Base-by-base conservation (phyloP, 92 coral and sea anemone genomes). In the Epizoanthus stellaris region DNA sequence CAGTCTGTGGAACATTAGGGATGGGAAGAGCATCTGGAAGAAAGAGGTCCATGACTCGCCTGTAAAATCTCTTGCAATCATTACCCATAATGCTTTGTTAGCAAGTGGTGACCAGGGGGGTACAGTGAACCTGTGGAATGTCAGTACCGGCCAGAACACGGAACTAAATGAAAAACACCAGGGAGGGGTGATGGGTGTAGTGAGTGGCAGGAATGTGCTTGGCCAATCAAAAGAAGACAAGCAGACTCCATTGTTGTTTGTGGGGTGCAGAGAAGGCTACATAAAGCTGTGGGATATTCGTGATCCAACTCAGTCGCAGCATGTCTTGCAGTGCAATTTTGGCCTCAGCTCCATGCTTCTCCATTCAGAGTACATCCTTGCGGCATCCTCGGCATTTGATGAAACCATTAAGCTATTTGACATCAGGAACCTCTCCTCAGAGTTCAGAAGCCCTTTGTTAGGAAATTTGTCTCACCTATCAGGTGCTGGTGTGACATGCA, bases 81-180 rank as follows among this genome's bases (percentile, higher is more conserved):
- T 91, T 30, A 62, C 82, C 67, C 87, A 93, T 23, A 60, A 89
- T 86, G 67, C 89, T 2, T 69, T 85, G 59, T 38, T 94, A 57
- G 98, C 91, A 3, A 94, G 98, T 73, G 98, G 98, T 14, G 98
- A 94, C 81, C 72, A 67, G 11, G 91, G 81, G 69, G 98, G 98
- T 40, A 59, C 60, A 36, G 92, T 89, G 59, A 87, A 85, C 8
- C 67, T 94, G 17, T 94, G 98, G 98, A 93, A 94, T 57, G 85
- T 94, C 1, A 77, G 16, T 0, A 87, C 90, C 6, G 90, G 89
- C 3, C 82, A 89, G 61, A 77, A 82, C 75, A 91, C 91, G 2
- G 82, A 76, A 16, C 77, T 94, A 34, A 85, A 76, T 80, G 98
- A 92, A 42, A 68, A 88, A 3, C 98, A 89, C 23, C 66, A 76